A percentile compares a stretch with the other conserved stretches of the same genome.
Conservation (phyloP, 2,797 vertebrate genomes). For the Chelidonichthys spinosus region DNA sequence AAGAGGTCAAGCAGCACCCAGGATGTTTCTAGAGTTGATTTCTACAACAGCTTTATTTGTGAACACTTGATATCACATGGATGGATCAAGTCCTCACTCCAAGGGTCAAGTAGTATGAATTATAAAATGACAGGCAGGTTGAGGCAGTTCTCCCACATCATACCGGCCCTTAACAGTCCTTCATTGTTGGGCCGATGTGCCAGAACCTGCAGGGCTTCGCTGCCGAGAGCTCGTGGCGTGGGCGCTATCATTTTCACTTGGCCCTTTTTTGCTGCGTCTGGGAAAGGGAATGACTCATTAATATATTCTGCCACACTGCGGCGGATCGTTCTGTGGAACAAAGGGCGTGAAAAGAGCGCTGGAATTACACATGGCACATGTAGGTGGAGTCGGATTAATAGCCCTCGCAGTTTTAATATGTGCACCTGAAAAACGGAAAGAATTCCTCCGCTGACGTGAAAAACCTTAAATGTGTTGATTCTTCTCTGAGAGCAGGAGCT, state of each 20-base stretch:
- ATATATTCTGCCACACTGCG: conserved; percentile 47
- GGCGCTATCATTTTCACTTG: conserved; percentile 58
- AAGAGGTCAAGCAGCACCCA: background rate
- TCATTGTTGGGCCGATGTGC: conserved; percentile 66
- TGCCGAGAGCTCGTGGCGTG: conserved; percentile 34
- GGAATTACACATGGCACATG: conserved; percentile 42
- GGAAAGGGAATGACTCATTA: conserved; percentile 54
- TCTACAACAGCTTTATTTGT: background rate
- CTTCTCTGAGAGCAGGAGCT: conserved; percentile 32
- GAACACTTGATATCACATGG: background rate
- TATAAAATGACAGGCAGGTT: conserved; percentile 33
- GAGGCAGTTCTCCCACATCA: conserved; percentile 50
- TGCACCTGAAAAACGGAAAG: conserved; percentile 64
- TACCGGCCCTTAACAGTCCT: conserved; percentile 33
- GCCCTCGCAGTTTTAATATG: conserved; percentile 48
- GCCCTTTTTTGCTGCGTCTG: conserved; percentile 36
- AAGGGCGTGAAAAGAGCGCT: conserved; percentile 12
- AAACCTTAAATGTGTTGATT: conserved; percentile 39
- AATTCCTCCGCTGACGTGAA: conserved; percentile 28
- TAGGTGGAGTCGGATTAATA: conserved; percentile 48
- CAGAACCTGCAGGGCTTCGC: conserved; percentile 63
- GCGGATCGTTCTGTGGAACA: conserved; percentile 49
- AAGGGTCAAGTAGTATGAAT: conserved; percentile 5
- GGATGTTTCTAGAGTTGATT: background rate
- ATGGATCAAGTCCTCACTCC: conserved; percentile 18